Conservation (phyloP, 2,797 vertebrate species). For the Etheostoma perlongum region DNA sequence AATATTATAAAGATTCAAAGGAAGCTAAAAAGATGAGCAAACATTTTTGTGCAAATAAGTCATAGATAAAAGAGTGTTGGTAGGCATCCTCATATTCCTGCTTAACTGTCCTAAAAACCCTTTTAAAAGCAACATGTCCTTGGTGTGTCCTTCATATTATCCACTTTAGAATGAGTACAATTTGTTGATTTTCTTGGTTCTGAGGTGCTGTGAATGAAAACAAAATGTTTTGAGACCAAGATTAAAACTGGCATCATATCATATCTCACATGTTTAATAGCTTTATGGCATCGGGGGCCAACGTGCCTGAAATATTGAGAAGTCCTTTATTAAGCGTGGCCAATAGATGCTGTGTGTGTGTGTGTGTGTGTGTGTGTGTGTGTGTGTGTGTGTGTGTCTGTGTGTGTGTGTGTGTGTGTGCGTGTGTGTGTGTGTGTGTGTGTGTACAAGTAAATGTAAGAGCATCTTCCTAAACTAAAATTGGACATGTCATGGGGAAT, state of each 20-base stretch:
- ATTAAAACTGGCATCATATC: slow-evolving; percentile 41
- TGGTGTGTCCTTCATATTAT: slow-evolving; percentile 82
- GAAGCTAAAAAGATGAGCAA: neutral
- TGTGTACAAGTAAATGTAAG: slow-evolving; percentile 21
- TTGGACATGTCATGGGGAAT: slow-evolving; percentile 56
- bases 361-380: slow-evolving; percentile 23
- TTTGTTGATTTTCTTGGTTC: slow-evolving; percentile 30
- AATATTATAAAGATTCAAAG: neutral
- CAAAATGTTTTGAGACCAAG: slow-evolving; percentile 19
- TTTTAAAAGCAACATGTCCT: slow-evolving; percentile 74
- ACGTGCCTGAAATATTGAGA: slow-evolving; percentile 70
- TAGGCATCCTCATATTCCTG: neutral
- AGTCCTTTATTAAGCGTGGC: slow-evolving; percentile 55
- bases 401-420: slow-evolving; percentile 6
- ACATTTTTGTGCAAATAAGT: slow-evolving; percentile 4
- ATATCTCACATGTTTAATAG: slow-evolving; percentile 51
- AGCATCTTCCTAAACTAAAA: slow-evolving; percentile 22
- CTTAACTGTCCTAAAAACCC: slow-evolving; percentile 24
- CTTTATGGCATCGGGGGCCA: slow-evolving; percentile 48
- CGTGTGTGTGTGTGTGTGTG: slow-evolving; percentile 18
- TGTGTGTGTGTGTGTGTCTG: slow-evolving; percentile 12
- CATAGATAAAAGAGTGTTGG: neutral
- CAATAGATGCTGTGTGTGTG: slow-evolving; percentile 22
- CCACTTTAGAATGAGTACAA: slow-evolving; percentile 42
- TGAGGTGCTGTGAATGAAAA: slow-evolving; percentile 13